Evolutionary conservation across 2,113 vertebrate genomes (phyloP).

Genomic region (Danionella cerebrum): DNA sequence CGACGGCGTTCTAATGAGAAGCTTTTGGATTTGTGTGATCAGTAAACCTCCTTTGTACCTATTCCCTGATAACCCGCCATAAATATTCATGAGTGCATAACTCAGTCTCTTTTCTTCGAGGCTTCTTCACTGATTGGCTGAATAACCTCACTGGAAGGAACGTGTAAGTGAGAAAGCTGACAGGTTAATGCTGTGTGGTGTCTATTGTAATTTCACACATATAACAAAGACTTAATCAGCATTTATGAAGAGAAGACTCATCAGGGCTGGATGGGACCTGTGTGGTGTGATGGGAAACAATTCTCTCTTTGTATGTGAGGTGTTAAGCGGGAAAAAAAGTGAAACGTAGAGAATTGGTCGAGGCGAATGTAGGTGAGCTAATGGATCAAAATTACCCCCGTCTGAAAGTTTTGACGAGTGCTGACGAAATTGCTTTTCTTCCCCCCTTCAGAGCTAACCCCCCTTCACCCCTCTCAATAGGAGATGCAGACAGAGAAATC

Average conservation of each 20-base stretch:
- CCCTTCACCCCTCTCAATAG: constrained; percentile 57
- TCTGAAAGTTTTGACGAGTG: constrained; percentile 69
- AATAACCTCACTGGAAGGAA: neutral
- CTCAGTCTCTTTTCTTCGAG: neutral
- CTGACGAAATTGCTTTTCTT: constrained; percentile 65
- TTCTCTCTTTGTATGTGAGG: constrained; percentile 25
- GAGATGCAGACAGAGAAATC: constrained; percentile 70
- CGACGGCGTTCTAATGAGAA: constrained; percentile 14
- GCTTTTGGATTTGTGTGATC: constrained; percentile 31
- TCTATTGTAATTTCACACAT: constrained; percentile 49
- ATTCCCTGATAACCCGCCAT: constrained; percentile 23
- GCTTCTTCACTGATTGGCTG: constrained; percentile 1
- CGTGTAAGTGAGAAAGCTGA: constrained; percentile 31
- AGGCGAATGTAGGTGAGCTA: constrained; percentile 61
- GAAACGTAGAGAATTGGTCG: constrained; percentile 60
- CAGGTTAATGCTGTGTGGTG: constrained; percentile 37
- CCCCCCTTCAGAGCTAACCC: constrained; percentile 17
- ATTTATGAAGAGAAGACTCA: constrained; percentile 36
- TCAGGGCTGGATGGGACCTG: constrained; percentile 33
- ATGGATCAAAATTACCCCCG: constrained; percentile 72
- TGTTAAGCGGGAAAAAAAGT: constrained; percentile 52
- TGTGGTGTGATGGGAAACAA: constrained; percentile 54
- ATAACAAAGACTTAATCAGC: constrained; percentile 55
- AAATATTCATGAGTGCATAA: constrained; percentile 25
- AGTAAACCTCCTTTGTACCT: neutral